Percentiles rank a stretch among this genome's conserved stretches.
These are phyloP conservation scores for Lacerta agilis DNA, from an alignment of 2,797 vertebrate genomes.

Conservation along the genomic window DNA sequence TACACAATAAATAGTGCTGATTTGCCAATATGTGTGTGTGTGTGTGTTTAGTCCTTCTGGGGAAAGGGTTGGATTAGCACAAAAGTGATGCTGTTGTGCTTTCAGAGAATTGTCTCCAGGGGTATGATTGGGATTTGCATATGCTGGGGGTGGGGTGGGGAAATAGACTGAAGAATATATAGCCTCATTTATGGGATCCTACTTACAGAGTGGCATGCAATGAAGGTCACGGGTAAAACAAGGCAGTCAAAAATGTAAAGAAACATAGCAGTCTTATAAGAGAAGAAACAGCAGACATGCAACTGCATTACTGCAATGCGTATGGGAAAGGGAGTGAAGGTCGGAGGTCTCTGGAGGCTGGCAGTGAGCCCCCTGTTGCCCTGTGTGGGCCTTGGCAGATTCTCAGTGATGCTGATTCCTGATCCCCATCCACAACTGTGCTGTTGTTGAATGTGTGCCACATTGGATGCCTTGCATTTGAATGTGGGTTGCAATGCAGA, in stretches of 20 bases:
- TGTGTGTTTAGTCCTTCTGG: constrained; percentile 44
- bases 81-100: constrained; percentile 56
- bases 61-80: constrained; percentile 61
- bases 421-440: background rate
- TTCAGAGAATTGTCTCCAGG: constrained; percentile 54
- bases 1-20: constrained; percentile 54
- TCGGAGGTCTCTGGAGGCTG: background rate
- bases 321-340: constrained; percentile 1
- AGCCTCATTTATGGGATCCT: constrained; percentile 52
- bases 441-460: background rate
- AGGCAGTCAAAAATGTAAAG: constrained; percentile 1
- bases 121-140: constrained; percentile 59
- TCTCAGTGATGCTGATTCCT: background rate
- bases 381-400: background rate
- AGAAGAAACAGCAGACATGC: constrained; percentile 35
- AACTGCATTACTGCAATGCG: constrained; percentile 40
- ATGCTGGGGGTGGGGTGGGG: background rate
- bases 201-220: constrained; percentile 50
- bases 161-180: constrained; percentile 57
- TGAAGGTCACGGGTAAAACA: constrained; percentile 54
- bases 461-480: background rate
- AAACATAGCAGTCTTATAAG: constrained; percentile 6
- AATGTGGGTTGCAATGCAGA: background rate
- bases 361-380: background rate
- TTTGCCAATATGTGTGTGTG: constrained; percentile 51